Conservation (phyloP, 2,797 vertebrate genomes). For the Syngnathus rostellatus region DNA sequence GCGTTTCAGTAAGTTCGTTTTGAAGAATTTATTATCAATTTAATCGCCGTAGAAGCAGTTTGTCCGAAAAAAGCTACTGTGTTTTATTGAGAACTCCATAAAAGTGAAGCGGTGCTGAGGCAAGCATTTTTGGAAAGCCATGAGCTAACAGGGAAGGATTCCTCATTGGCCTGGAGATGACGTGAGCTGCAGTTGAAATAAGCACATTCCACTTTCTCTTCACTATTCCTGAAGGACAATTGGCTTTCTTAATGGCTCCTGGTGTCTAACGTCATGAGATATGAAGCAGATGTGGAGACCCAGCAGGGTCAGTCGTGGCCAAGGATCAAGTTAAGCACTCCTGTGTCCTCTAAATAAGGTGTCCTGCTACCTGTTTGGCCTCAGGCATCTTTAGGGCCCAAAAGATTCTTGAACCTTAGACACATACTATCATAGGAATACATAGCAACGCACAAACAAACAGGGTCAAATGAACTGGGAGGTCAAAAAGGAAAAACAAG, state of each 20-base stretch:
- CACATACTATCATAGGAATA: background rate
- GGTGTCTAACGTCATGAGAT: constrained; percentile 26
- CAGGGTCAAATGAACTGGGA: constrained; percentile 34
- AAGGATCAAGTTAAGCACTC: constrained; percentile 35
- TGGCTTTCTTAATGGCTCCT: background rate
- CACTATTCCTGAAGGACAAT: constrained; percentile 2
- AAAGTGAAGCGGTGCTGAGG: background rate
- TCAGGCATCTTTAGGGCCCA: background rate
- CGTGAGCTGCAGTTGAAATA: background rate
- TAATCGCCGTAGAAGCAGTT: background rate
- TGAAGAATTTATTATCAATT: background rate
- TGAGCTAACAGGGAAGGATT: background rate
- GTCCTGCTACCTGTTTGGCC: constrained; percentile 29
- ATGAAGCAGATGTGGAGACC: constrained; percentile 49
- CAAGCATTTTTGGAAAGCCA: background rate
- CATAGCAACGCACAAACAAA: constrained; percentile 19
- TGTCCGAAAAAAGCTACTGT: background rate
- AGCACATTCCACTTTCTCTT: background rate
- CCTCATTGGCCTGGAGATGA: background rate
- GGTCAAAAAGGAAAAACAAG: constrained; percentile 23
- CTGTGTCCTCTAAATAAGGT: constrained; percentile 20
- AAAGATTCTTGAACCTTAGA: too few species aligned
- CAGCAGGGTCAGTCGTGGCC: constrained; percentile 29
- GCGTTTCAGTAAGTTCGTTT: constrained; percentile 3
- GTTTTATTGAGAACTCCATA: background rate